phyloP scores from a whole-genome alignment of 2,797 vertebrate species.

The Megalops cyprinoides region DNA sequence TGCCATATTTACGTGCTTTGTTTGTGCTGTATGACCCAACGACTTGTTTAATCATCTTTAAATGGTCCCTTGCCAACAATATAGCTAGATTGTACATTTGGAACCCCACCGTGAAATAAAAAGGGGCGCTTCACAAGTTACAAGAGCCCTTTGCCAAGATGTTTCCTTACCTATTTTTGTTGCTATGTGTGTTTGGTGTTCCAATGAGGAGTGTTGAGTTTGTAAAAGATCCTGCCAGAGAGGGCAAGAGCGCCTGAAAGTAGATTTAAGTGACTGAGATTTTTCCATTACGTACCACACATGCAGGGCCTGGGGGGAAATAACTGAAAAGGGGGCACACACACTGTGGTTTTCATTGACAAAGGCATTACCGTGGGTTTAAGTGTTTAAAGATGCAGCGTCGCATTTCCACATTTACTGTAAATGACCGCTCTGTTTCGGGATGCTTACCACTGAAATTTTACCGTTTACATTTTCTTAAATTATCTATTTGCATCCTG shows the following conservation, averaged over 20 bases:
- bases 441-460: no score
- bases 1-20: constrained; percentile 13
- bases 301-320: constrained; percentile 54
- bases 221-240: constrained; percentile 46
- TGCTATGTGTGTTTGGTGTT: constrained; percentile 33
- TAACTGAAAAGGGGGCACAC: constrained; percentile 43
- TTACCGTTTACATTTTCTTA: no score
- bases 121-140: not conserved
- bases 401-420: constrained; percentile 15
- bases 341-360: constrained; percentile 42
- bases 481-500: no score
- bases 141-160: constrained; percentile 42
- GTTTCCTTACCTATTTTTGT: constrained; percentile 48
- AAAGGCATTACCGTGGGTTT: constrained; percentile 38
- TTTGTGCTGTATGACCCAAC: constrained; percentile 2
- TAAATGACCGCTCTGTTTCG: no score
- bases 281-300: constrained; percentile 73
- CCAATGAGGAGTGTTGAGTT: constrained; percentile 45
- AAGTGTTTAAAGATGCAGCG: constrained; percentile 45
- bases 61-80: not conserved
- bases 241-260: constrained; percentile 54
- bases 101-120: not conserved
- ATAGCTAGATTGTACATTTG: constrained; percentile 6
- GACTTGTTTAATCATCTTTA: constrained; percentile 6
- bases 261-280: constrained; percentile 72